Percentiles rank a stretch among this genome's conserved stretches.
Conservation (phyloP, 2,888 invertebrate species). For the Lithophane socia region DNA sequence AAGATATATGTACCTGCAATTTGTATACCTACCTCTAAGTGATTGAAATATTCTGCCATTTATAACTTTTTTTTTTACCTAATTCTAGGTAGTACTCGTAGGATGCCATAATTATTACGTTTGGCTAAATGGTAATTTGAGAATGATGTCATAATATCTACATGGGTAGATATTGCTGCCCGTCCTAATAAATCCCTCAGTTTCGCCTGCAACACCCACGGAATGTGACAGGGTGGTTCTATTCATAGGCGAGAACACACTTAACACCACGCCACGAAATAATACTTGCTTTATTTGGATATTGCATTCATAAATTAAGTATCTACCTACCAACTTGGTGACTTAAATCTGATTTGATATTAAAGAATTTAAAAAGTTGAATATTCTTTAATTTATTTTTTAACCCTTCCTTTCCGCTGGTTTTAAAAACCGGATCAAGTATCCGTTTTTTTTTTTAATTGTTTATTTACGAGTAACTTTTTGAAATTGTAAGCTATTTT, state of each 20-base stretch:
- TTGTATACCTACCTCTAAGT: neutral
- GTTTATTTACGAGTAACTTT: too few relatives aligned
- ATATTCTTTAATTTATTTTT: neutral
- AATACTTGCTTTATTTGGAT: constrained; percentile 16
- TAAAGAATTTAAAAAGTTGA: neutral
- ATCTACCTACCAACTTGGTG: neutral
- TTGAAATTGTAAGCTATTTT: neutral
- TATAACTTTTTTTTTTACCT: constrained; percentile 21
- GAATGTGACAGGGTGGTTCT: constrained; percentile 56
- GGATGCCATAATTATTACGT: constrained; percentile 41
- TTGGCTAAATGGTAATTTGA: constrained; percentile 54
- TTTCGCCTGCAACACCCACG: constrained; percentile 59
- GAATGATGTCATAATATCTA: constrained; percentile 50
- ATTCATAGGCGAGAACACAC: constrained; percentile 53
- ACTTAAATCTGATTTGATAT: neutral
- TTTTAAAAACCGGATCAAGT: constrained; percentile 10
- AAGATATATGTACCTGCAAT: constrained; percentile 15
- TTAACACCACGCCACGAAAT: constrained; percentile 26
- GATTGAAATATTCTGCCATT: neutral
- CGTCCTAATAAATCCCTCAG: constrained; percentile 64
- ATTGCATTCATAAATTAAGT: neutral
- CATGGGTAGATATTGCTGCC: constrained; percentile 45
- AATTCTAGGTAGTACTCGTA: constrained; percentile 25
- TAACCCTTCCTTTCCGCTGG: constrained; percentile 10
- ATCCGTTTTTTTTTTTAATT: neutral